phyloP scores from a whole-genome alignment of 2,113 vertebrate species.

The Sterrhoptilus dennistouni region DNA sequence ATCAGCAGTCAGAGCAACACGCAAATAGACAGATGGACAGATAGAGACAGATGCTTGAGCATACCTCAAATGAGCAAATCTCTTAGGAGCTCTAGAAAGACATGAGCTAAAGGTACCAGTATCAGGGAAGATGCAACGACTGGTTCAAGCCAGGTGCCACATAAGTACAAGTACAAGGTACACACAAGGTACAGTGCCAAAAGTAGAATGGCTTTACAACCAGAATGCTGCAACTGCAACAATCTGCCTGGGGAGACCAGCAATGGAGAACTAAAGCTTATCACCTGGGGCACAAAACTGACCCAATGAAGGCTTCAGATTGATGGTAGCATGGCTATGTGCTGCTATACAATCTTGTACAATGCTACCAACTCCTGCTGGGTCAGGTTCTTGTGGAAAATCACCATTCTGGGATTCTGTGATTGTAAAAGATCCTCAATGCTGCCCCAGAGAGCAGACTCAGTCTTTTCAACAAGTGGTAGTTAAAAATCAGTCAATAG shows the following conservation, averaged over 20 bases:
- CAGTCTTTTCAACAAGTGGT: background rate
- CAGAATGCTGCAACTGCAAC: background rate
- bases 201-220: background rate
- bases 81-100: background rate
- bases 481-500: background rate
- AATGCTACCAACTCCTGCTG: fast-evolving
- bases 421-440: background rate
- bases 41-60: background rate
- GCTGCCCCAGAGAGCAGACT: background rate
- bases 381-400: background rate
- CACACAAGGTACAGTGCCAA: background rate
- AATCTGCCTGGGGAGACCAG: background rate
- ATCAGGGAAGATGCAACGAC: background rate
- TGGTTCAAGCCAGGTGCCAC: background rate
- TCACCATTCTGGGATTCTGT: background rate
- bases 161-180: no score
- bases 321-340: fast-evolving
- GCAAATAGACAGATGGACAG: background rate
- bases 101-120: background rate
- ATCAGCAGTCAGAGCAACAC: background rate
- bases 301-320: background rate
- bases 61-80: background rate
- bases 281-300: background rate
- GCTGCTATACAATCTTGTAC: background rate
- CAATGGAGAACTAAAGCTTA: background rate